Percentiles rank a stretch among this genome's conserved stretches.
These are phyloP conservation scores for Microplitis demolitor DNA, from an alignment of 1,140 invertebrate genomes.

Conservation along the genomic window DNA sequence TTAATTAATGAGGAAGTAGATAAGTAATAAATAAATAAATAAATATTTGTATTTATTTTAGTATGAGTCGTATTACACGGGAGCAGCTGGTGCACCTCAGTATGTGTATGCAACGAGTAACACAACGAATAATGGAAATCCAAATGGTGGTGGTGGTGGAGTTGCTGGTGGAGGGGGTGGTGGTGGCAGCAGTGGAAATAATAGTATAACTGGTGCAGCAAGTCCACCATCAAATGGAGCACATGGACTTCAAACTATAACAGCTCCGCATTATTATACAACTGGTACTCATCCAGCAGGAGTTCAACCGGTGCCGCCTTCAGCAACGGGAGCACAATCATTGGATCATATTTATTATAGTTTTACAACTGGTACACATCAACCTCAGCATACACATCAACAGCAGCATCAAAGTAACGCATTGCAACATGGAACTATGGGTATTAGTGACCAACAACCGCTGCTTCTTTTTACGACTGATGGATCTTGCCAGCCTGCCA, in stretches of 20 bases:
- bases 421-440: conserved; percentile 47
- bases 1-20: too few relatives aligned
- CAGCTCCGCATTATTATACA: conserved; percentile 50
- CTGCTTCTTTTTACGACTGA: conserved; percentile 53
- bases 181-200: conserved; percentile 17
- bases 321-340: conserved; percentile 46
- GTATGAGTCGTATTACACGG: conserved; percentile 59
- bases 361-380: conserved; percentile 44
- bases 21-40: too few relatives aligned
- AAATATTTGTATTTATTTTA: conserved; percentile 30
- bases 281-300: conserved; percentile 40
- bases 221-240: conserved; percentile 45
- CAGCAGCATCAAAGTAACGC: conserved; percentile 23
- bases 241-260: conserved; percentile 38
- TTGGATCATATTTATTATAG: conserved; percentile 55
- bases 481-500: conserved; percentile 40
- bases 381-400: conserved; percentile 36
- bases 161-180: conserved; percentile 41
- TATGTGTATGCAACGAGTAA: conserved; percentile 49
- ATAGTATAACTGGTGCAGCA: conserved; percentile 43
- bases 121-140: conserved; percentile 43
- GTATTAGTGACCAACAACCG: conserved; percentile 51
- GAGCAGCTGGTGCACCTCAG: conserved; percentile 48
- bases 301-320: conserved; percentile 45
- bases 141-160: conserved; percentile 38